phyloP scores from a whole-genome alignment of 2,888 invertebrate genomes.

The Acanthosepion pharaonis region DNA sequence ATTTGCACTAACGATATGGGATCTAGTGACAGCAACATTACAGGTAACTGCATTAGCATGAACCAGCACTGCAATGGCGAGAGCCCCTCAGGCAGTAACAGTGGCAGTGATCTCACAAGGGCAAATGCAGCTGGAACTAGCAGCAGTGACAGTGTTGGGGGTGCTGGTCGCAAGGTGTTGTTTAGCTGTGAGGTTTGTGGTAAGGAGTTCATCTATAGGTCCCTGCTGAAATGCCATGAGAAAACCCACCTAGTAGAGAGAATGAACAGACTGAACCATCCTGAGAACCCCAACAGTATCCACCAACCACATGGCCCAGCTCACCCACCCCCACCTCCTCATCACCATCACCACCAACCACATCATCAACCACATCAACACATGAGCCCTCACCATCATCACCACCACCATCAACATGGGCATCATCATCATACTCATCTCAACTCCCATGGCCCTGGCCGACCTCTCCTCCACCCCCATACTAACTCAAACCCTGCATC shows the following conservation, averaged over 20 bases:
- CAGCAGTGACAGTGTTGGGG: background rate
- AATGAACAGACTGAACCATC: slow-evolving; percentile 2
- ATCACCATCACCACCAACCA: background rate
- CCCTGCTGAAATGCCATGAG: slow-evolving; percentile 35
- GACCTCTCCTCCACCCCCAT: background rate
- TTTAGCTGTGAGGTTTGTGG: slow-evolving; percentile 37
- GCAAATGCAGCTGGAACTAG: background rate
- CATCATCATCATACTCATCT: background rate
- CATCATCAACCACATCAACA: background rate
- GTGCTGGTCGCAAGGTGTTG: background rate
- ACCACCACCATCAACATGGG: background rate
- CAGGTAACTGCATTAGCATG: background rate
- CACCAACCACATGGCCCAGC: background rate
- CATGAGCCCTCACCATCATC: background rate
- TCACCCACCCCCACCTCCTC: background rate
- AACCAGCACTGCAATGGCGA: background rate
- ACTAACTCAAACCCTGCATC: background rate
- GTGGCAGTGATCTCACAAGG: background rate
- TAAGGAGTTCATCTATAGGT: slow-evolving; percentile 35
- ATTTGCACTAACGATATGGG: background rate
- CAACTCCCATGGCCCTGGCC: background rate
- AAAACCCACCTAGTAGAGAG: slow-evolving; percentile 43
- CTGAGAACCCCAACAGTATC: background rate
- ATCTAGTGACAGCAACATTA: background rate
- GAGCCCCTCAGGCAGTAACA: background rate